These are phyloP conservation scores for Hypsibius dujardini DNA, from an alignment of 1,140 invertebrate species.

Conservation along the genomic window DNA sequence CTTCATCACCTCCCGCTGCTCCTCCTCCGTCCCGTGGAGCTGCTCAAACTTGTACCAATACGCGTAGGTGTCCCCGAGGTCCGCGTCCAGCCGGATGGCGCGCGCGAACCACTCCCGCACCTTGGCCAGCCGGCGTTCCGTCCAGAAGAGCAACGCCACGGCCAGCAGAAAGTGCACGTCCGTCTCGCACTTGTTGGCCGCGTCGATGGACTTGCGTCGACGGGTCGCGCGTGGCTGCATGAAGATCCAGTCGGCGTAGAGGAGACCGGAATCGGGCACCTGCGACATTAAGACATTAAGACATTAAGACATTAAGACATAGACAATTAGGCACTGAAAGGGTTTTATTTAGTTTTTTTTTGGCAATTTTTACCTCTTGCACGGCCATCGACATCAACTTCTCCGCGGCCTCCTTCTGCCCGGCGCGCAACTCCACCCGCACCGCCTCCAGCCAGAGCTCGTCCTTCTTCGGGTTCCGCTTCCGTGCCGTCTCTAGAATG, in stretches of 20 bases:
- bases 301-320: too few species aligned
- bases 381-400: slow-evolving; percentile 74
- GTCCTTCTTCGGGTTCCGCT: slow-evolving; percentile 74
- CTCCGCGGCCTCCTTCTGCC: slow-evolving; percentile 66
- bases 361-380: too few species aligned
- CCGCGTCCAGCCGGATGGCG: slow-evolving; percentile 84
- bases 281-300: too few species aligned
- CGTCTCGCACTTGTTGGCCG: slow-evolving; percentile 92
- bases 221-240: slow-evolving; percentile 81
- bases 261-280: slow-evolving; percentile 74
- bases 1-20: slow-evolving; percentile 68
- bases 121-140: slow-evolving; percentile 77
- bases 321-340: too few species aligned
- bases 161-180: slow-evolving; percentile 86
- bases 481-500: slow-evolving; percentile 76
- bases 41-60: slow-evolving; percentile 95
- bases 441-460: slow-evolving; percentile 85
- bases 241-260: slow-evolving; percentile 96
- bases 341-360: too few species aligned
- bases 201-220: slow-evolving; percentile 94
- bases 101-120: slow-evolving; percentile 93
- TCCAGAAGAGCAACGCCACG: slow-evolving; percentile 91
- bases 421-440: slow-evolving; percentile 60
- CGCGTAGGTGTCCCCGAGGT: slow-evolving; percentile 93
- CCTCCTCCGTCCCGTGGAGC: slow-evolving; percentile 71